Evolutionary conservation across 2,797 vertebrate genomes (phyloP), one percentile per base, ranked within the genome.

Genomic region (Bovichtus variegatus): DNA sequence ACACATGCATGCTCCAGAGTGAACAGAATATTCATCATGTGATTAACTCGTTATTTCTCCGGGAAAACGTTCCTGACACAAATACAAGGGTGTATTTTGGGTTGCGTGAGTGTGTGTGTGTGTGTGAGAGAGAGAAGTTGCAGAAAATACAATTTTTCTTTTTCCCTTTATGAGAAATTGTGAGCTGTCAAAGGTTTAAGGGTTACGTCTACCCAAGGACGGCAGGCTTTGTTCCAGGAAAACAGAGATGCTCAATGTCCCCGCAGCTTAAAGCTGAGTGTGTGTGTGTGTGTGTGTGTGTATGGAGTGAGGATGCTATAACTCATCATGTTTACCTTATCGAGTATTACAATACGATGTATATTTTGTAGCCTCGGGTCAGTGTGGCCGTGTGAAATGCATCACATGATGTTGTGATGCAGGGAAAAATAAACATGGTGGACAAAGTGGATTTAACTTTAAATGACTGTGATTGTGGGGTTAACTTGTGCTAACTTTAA

Each of bases 141-240:
- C 19, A 53, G 50, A 77, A 50, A 74, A 80, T 68, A 55, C 50
- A 46, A 79, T 88, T 86, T n/a, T 87, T 81, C 67, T 81, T 70
- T n/a, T 71, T 74, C 38, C 16, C 44, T 81, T 83, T 65, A 72
- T 83, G 75, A 85, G 55, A 82, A 77, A 76, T 59, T 71, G 75
- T 63, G 76, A 81, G 75, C 78, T 74, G 85, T 82, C 84, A 75
- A 74, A 81, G 69, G 70, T 77, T 74, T 80, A 62, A 36, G 53
- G 57, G 63, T 77, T 71, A 72, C 43, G 53, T 57, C 73, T 78
- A 60, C n/a, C 51, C 71, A 76, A 77, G 63, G 71, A 82, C 21
- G 2, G 31, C 18, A 13, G 29, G 58, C 50, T 75, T 68, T 76
- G 50, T 65, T 36, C 43, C 13, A 77, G 27, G 70, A 60, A 74